Percentiles rank a stretch among this genome's conserved stretches.
phyloP scores from a whole-genome alignment of 2,888 invertebrate species.

The Scaptomyza cyrtandrae region DNA sequence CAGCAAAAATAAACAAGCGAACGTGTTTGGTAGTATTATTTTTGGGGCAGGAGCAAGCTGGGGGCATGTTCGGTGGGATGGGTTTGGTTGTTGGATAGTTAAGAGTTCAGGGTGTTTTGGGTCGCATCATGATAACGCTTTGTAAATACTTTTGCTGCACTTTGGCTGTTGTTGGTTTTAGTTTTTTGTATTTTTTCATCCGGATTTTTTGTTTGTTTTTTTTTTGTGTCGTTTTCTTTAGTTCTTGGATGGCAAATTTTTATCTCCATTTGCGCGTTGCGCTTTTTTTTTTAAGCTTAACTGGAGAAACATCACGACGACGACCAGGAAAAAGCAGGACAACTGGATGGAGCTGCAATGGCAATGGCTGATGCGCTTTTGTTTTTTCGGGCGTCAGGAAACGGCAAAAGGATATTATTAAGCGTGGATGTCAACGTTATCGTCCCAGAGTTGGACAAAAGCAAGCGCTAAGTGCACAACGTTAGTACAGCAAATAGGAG shows the following conservation, averaged over 20 bases:
- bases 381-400: slow-evolving; percentile 67
- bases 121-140: slow-evolving; percentile 77
- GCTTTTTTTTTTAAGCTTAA: slow-evolving; percentile 58
- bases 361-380: slow-evolving; percentile 64
- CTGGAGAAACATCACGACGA: slow-evolving; percentile 71
- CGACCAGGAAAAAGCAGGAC: slow-evolving; percentile 60
- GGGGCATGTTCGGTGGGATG: neutral
- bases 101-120: slow-evolving; percentile 62
- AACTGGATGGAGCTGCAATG: slow-evolving; percentile 6
- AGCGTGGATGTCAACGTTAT: slow-evolving; percentile 80
- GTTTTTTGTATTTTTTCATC: slow-evolving; percentile 28
- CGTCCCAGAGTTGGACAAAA: slow-evolving; percentile 58
- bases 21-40: slow-evolving; percentile 48
- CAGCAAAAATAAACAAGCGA: slow-evolving; percentile 71
- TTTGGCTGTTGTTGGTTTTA: slow-evolving; percentile 69
- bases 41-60: slow-evolving; percentile 15
- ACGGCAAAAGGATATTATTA: slow-evolving; percentile 71
- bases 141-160: slow-evolving; percentile 80
- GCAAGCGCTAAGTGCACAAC: slow-evolving; percentile 64
- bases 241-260: slow-evolving; percentile 74
- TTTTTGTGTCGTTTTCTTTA: slow-evolving; percentile 70
- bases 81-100: slow-evolving; percentile 33
- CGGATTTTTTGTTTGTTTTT: slow-evolving; percentile 33
- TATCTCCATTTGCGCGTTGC: slow-evolving; percentile 76
- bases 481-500: slow-evolving; percentile 51